Evolutionary conservation across 2,888 invertebrate genomes (phyloP).

Genomic region (Conops quadrifasciatus): DNA sequence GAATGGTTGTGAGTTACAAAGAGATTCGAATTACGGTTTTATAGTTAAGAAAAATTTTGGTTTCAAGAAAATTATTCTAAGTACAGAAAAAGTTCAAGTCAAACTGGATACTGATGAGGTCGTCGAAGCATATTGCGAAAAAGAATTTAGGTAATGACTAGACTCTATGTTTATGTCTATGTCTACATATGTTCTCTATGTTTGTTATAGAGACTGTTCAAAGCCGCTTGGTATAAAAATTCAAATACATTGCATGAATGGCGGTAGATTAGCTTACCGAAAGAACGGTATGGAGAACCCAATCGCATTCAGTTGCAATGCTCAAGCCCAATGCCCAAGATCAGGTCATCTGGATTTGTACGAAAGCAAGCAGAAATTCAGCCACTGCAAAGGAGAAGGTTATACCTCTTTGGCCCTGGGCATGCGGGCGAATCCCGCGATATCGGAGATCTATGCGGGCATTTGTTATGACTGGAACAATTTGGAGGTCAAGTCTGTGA

Average conservation of each 20-base stretch:
- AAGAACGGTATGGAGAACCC: not conserved
- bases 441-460: not conserved
- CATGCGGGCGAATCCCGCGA: not conserved
- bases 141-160: not conserved
- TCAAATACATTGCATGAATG: not conserved
- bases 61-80: not conserved
- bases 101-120: not conserved
- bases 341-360: not conserved
- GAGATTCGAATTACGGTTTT: not conserved
- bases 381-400: conserved; percentile 4
- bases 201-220: not conserved
- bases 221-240: not conserved
- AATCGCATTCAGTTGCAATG: not conserved
- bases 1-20: too few relatives aligned
- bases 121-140: conserved; percentile 17
- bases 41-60: conserved; percentile 7
- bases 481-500: conserved; percentile 14
- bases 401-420: conserved; percentile 15
- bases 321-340: not conserved
- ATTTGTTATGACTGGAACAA: conserved; percentile 26
- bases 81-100: not conserved
- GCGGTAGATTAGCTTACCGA: not conserved
- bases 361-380: not conserved
- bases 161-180: not conserved
- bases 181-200: not conserved